These are phyloP conservation scores for Sialia sialis DNA, from an alignment of 2,113 vertebrate genomes.

Conservation along the genomic window DNA sequence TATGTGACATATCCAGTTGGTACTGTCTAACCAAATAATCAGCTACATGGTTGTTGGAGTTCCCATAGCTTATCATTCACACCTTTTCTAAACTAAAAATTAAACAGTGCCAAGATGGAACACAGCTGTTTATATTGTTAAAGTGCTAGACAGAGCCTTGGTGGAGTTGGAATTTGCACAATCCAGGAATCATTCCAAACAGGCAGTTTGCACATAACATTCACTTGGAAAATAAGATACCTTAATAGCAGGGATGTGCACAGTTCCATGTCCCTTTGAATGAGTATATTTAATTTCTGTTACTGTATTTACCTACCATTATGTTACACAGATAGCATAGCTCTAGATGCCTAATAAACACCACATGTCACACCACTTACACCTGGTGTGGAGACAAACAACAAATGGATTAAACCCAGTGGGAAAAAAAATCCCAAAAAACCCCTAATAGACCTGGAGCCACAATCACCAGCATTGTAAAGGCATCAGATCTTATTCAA, in stretches of 20 bases:
- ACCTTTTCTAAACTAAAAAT: neutral
- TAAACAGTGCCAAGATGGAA: neutral
- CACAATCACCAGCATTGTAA: neutral
- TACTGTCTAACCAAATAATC: neutral
- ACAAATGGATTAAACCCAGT: neutral
- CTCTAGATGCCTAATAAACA: neutral
- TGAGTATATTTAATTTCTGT: neutral
- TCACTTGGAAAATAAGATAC: neutral
- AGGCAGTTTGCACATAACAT: neutral
- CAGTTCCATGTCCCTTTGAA: neutral
- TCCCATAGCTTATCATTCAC: neutral
- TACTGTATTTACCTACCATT: neutral
- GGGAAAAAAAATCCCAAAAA: neutral
- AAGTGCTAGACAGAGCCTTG: neutral
- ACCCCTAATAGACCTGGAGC: neutral
- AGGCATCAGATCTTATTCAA: neutral
- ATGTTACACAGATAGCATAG: neutral
- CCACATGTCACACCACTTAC: rapidly evolving
- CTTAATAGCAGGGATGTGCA: neutral
- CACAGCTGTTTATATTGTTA: rapidly evolving
- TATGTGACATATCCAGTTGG: rapidly evolving
- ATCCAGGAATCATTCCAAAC: neutral
- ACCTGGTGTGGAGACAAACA: neutral
- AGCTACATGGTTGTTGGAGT: neutral
- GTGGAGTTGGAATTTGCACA: neutral